phyloP scores from a whole-genome alignment of 2,888 invertebrate genomes.

The Priapulus caudatus region DNA sequence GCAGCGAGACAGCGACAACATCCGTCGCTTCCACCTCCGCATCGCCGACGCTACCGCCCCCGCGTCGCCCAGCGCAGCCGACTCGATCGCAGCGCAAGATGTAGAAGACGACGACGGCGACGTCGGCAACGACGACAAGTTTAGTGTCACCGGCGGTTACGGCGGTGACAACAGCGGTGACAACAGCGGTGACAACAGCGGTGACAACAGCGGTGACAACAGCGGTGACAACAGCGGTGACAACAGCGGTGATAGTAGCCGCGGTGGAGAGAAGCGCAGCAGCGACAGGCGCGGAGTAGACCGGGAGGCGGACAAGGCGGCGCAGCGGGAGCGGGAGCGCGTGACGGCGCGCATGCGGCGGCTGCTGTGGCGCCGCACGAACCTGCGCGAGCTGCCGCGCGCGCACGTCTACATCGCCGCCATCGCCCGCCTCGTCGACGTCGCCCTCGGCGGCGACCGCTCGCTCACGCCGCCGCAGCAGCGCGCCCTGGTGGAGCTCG shows the following conservation, averaged over 20 bases:
- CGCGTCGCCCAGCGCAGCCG: too few species aligned
- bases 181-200: neutral
- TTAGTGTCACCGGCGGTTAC: neutral
- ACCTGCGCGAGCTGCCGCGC: neutral
- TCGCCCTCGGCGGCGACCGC: neutral
- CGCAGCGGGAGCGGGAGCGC: too few species aligned
- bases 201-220: neutral
- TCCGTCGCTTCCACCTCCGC: neutral
- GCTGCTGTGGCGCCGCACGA: neutral
- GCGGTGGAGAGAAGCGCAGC: neutral
- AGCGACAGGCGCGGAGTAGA: neutral
- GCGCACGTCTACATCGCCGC: neutral
- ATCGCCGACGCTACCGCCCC: too few species aligned
- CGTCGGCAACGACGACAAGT: too few species aligned
- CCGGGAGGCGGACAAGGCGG: neutral
- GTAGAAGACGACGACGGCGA: too few species aligned
- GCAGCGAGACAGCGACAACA: neutral
- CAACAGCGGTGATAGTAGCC: too few species aligned
- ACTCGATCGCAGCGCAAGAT: too few species aligned
- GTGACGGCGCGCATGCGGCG: too few species aligned
- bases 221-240: too few species aligned
- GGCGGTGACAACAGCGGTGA: neutral
- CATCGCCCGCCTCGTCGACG: neutral
- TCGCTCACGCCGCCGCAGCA: neutral
- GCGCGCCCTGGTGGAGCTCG: neutral